These are phyloP conservation scores for Leptinotarsa texana DNA, from an alignment of 1,140 invertebrate genomes.

Conservation along the genomic window DNA sequence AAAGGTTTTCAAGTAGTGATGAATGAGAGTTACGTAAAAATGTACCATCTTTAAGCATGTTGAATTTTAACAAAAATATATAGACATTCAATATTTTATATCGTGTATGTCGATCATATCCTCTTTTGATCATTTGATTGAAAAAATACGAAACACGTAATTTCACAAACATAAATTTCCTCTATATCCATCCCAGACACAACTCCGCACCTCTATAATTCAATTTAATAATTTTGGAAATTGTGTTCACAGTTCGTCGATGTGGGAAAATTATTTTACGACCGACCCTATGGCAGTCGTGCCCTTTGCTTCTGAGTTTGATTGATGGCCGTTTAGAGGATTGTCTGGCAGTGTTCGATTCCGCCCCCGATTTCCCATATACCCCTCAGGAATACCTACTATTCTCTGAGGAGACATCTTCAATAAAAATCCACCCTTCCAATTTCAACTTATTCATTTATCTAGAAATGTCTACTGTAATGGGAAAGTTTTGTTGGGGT, in stretches of 20 bases:
- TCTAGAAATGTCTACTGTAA: conserved; percentile 34
- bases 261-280: conserved; percentile 32
- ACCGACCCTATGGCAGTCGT: conserved; percentile 7
- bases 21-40: too few species aligned
- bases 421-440: conserved; percentile 42
- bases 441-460: conserved; percentile 42
- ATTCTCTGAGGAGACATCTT: conserved; percentile 39
- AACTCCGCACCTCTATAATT: conserved; percentile 15
- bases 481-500: conserved; percentile 11
- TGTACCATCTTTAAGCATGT: too few species aligned
- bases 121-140: too few species aligned
- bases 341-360: conserved; percentile 36
- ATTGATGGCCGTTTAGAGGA: conserved; percentile 45
- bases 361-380: conserved; percentile 37
- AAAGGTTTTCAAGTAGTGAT: too few species aligned
- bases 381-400: conserved; percentile 32
- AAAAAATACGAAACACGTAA: too few species aligned
- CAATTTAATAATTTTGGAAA: background rate
- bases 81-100: too few species aligned
- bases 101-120: too few species aligned
- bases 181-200: background rate
- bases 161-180: background rate
- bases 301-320: conserved; percentile 33
- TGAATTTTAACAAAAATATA: too few species aligned
- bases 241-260: conserved; percentile 13